Evolutionary conservation across 2,888 invertebrate genomes (phyloP), one percentile per base, ranked within the genome.

Genomic region (Erebia epiphron): DNA sequence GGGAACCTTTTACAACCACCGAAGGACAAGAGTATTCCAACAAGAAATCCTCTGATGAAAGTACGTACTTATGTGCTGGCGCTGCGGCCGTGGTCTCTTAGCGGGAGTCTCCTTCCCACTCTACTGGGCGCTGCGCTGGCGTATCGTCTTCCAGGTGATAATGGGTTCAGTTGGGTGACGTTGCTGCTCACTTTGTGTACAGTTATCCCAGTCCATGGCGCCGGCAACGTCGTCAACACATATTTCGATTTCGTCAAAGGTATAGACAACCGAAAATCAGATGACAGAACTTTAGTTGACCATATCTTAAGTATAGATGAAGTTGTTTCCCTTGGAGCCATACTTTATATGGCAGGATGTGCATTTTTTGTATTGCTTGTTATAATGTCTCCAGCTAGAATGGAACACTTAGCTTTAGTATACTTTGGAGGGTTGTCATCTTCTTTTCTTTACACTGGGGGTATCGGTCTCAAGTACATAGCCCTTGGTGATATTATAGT

Each of bases 361-460:
- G 90, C 95, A 18, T 97, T 97, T 68, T 98, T 98, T 86, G 95
- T 98, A 62, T 89, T 96, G 11, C 88, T 98, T 70, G 95, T 96
- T 0, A 92, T 95, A 73, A 93, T 98, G 71, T 98, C 98, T 67
- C 97, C 98, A 13, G 98, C 98, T 0, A 96, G 97, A 87, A 97
- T 98, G 97, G 98, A 98, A 88, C 98, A 98, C 86, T 92, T 99
- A 78, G 98, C 99, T 8, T 91, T 99, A 62, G 97, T 98, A 0
- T 99, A 98, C 86, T 99, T 99, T 91, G 98, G 99, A 69, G 99
- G 99, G 1, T 88, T 99, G 68, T 98, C 98, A 41, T 98, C 98
- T 68, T 98, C 98, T 76, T 99, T 99, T 89, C 94, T 99, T n/a
- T 99, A 99, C 82, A 99, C 99, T 1, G 99, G 99, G 70, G 99